phyloP scores from a whole-genome alignment of 2,113 vertebrate genomes.

The Scomber scombrus region DNA sequence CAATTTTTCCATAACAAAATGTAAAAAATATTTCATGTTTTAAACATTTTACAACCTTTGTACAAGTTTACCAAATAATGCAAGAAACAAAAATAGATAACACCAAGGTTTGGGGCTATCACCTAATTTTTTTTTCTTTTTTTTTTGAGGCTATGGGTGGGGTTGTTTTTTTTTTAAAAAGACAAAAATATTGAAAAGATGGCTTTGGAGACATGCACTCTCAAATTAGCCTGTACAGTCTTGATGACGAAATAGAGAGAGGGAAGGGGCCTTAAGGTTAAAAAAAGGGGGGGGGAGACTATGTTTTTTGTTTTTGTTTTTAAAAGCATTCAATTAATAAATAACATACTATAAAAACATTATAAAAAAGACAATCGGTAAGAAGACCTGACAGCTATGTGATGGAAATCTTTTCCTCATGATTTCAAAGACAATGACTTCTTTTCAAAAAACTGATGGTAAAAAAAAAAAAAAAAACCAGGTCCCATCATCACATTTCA shows the following conservation, averaged over 20 bases:
- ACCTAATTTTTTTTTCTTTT: neutral
- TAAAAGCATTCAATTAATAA: constrained; percentile 81
- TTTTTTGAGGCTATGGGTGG: constrained; percentile 38
- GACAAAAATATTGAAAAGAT: constrained; percentile 56
- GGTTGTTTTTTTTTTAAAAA: neutral
- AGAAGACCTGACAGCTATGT: constrained; percentile 67
- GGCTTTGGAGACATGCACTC: constrained; percentile 76
- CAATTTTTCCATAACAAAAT: constrained; percentile 70
- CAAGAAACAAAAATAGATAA: constrained; percentile 58
- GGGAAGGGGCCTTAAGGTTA: constrained; percentile 42
- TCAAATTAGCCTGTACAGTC: constrained; percentile 69
- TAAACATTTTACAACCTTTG: constrained; percentile 76
- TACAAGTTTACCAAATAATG: constrained; percentile 70
- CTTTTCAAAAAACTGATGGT: constrained; percentile 42
- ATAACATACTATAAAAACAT: constrained; percentile 84
- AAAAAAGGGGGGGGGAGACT: constrained; percentile 36
- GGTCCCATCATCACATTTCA: constrained; percentile 67
- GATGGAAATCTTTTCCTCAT: constrained; percentile 61
- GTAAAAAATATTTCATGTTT: constrained; percentile 81
- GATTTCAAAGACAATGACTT: constrained; percentile 54
- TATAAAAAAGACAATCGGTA: constrained; percentile 75
- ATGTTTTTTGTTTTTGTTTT: constrained; percentile 33
- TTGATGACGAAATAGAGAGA: constrained; percentile 35
- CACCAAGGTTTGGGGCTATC: neutral
- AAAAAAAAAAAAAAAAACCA: constrained; percentile 58